Evolutionary conservation across 1,140 invertebrate species (phyloP), one percentile per base, ranked within the genome.

Genomic region (Ylistrum balloti): DNA sequence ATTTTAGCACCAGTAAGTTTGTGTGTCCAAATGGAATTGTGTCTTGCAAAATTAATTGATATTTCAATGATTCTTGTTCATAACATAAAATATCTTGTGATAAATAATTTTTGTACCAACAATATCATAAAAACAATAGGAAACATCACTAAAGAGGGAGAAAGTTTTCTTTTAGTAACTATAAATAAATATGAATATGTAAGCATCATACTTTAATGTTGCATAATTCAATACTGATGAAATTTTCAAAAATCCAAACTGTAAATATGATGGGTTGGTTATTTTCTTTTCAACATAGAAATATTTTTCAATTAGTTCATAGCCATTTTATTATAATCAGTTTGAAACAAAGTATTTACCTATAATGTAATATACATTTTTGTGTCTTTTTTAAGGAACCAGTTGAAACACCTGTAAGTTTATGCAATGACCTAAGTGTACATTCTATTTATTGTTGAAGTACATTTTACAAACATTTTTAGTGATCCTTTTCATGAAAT

Each of bases 1-100:
- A 74, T 74, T 74, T 74, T 74, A 74, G 56, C 56, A 74, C 56
- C 56, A 74, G 56, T 74, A 74, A 74, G 56, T 74, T 74, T 74
- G 56, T 74, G 56, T 74, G 56, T n/a, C 17, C 5, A n/a, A 74
- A 74, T 74, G 56, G 13, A 74, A 74, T 22, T 74, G 56, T 74
- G 56, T 74, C n/a, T 74, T 74, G 28, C 22, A 74, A 28, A 7
- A 74, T 74, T 74, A 74, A 74, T 74, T 74, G 15, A 28, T 56
- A 56, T 20, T 74, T 74, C 28, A n/a, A 28, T 28, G n/a, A 28
- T 74, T 17, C 28, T 22, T 74, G 22, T 74, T 74, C 28, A 74
- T 74, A 9, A 28, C 5, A 74, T 56, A 3, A n/a, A 74, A 74
- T 74, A 74, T n/a, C 28, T 74, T 74, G 56, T 74, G 17, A 74